Base-by-base conservation (phyloP, 2,113 vertebrate species). In the Pollachius pollachius region DNA sequence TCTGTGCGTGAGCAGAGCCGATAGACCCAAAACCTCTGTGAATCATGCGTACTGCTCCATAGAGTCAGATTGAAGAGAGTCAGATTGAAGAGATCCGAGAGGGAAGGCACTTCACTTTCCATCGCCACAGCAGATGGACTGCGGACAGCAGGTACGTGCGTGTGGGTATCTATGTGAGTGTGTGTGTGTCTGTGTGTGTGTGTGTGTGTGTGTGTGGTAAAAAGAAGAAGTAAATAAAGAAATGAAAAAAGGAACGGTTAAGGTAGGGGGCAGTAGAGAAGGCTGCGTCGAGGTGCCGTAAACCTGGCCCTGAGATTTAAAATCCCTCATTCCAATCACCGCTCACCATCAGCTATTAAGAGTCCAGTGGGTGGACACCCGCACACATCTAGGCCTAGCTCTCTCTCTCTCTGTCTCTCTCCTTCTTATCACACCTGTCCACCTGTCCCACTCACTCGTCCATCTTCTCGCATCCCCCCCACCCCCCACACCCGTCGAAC, bases 391-490 rank as follows among this genome's bases (percentile, higher is more conserved):
- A 78, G 89, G 75, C 82, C 83, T 77, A 81, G 84, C 84, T 80
- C 52, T 16, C 52, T 54, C 52, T 54, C 6, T 5, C 30, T 34
- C 30, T 34, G 30, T 34, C 30, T 34, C 30, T 34, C 30, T 7
- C 86, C 87, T 88, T 73, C 90, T 90, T 91, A 90, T 91, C 90
- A 87, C 89, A 90, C 88, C 89, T 91, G 89, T 91, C 90, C 89
- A 90, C 89, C 89, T 91, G 89, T 89, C 85, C 87, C 81, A 69
- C 85, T 84, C 86, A 81, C 82, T 85, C 83, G 83, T 90, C 90
- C 88, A 86, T 90, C 88, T 91, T 88, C 86, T 34, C 41, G 7
- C 41, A 48, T 48, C 54, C 54, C 5, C 54, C 54, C 54, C 54
- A 17, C 54, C 54, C 54, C 5, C 23, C 23, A 23, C 74, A 72